These are phyloP conservation scores for Stratiomys singularior DNA, from an alignment of 2,888 invertebrate species.

Conservation along the genomic window DNA sequence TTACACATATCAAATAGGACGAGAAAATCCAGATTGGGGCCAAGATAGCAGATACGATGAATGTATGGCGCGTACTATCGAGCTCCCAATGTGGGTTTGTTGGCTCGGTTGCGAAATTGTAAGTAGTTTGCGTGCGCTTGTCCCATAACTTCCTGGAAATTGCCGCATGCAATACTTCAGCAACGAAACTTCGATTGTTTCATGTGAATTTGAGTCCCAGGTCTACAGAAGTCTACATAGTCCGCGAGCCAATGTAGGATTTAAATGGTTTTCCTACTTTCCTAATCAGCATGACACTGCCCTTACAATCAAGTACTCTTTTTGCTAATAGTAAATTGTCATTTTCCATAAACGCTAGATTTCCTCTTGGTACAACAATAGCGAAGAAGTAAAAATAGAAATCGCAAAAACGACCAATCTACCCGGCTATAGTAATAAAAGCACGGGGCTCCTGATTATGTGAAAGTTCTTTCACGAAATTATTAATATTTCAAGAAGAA, in stretches of 20 bases:
- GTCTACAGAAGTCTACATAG: not conserved
- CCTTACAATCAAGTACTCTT: not conserved
- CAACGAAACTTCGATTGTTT: constrained; percentile 16
- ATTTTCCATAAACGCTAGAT: constrained; percentile 3
- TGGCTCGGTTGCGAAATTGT: no score
- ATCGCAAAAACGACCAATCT: no score
- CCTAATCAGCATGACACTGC: not conserved
- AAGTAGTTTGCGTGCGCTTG: constrained; percentile 40
- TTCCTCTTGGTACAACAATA: not conserved
- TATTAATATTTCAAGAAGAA: no score
- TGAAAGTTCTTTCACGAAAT: no score
- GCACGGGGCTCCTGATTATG: no score
- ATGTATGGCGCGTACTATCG: not conserved
- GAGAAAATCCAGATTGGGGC: constrained; percentile 2
- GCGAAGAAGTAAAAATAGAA: no score
- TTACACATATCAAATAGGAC: no score
- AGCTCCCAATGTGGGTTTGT: not conserved
- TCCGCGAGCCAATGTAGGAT: not conserved
- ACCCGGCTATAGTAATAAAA: no score
- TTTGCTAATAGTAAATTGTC: constrained; percentile 19
- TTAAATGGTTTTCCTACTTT: no score
- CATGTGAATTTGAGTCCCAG: not conserved
- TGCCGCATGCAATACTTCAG: constrained; percentile 42
- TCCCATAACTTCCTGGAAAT: constrained; percentile 44
- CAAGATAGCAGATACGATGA: not conserved